A percentile compares a stretch with the other conserved stretches of the same genome.
Conservation (phyloP, 2,113 vertebrate genomes). For the Suricata suricatta region DNA sequence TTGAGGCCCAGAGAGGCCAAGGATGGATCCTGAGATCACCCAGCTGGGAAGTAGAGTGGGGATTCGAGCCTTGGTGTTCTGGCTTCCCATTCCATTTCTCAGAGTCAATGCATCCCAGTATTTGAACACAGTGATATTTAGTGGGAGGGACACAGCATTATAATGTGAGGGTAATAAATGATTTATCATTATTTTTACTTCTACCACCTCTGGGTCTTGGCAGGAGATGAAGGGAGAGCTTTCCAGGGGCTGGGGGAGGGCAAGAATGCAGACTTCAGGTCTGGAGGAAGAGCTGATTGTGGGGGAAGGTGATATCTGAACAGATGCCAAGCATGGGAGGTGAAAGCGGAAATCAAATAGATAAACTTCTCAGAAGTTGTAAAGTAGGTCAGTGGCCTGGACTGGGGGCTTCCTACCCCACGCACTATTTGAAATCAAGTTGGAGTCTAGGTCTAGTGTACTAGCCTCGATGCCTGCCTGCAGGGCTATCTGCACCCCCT, state of each 20-base stretch:
- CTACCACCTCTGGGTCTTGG: not conserved
- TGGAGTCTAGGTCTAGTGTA: too few species aligned
- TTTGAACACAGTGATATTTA: not conserved
- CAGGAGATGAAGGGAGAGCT: not conserved
- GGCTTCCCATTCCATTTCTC: not conserved
- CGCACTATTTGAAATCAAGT: not conserved
- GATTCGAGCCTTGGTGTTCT: not conserved
- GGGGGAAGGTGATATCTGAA: not conserved
- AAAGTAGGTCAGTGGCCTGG: constrained; percentile 53
- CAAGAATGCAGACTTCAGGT: not conserved
- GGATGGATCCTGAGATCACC: not conserved
- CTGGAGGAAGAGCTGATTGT: not conserved
- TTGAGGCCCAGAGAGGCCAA: not conserved
- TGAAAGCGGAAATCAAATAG: constrained; percentile 40
- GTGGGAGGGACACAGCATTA: too few species aligned
- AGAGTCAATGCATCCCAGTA: fast-evolving
- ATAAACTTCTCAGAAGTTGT: constrained; percentile 65
- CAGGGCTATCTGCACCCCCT: not conserved
- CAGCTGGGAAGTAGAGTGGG: not conserved
- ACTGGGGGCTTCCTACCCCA: not conserved
- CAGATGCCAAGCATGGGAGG: not conserved
- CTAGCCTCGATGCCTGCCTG: not conserved
- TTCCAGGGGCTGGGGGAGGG: not conserved
- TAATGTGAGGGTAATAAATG: not conserved
- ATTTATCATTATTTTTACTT: not conserved